Conservation (phyloP, 92 coral and sea anemone species). For the Umimayanthus chanpuru region DNA sequence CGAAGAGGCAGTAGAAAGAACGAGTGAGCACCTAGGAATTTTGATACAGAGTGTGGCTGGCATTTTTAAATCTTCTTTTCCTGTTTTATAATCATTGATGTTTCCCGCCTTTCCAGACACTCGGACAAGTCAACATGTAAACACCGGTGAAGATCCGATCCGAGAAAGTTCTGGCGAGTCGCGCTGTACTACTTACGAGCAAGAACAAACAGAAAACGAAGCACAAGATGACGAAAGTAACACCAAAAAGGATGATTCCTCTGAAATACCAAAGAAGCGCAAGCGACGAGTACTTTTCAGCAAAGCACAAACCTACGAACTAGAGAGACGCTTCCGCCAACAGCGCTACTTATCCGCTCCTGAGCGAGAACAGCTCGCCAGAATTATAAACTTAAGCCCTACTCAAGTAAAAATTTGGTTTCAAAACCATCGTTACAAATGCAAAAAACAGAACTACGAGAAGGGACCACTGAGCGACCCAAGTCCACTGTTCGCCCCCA, state of each 20-base stretch:
- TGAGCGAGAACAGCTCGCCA: constrained; percentile 96
- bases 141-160: constrained; percentile 22
- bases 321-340: constrained; percentile 95
- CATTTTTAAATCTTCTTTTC: constrained; percentile 38
- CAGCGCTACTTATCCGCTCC: constrained; percentile 99
- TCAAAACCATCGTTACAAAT: constrained; percentile 99
- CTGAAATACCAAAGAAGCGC: constrained; percentile 89
- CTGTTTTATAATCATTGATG: constrained; percentile 30
- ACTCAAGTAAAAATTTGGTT: constrained; percentile 99
- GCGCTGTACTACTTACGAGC: constrained; percentile 60
- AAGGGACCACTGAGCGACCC: constrained; percentile 78
- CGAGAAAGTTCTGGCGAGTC: constrained; percentile 42
- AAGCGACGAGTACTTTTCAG: constrained; percentile 98
- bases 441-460: constrained; percentile 95
- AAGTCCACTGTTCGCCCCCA: constrained; percentile 86
- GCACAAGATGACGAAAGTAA: constrained; percentile 52
- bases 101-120: constrained; percentile 52
- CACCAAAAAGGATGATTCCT: constrained; percentile 70
- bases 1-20: constrained; percentile 1
- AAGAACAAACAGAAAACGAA: constrained; percentile 62
- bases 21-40: constrained; percentile 9
- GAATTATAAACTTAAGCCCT: constrained; percentile 92
- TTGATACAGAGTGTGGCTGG: constrained; percentile 18
- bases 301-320: constrained; percentile 97
- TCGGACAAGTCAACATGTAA: constrained; percentile 46